Percentiles rank a stretch among this genome's conserved stretches.
These are phyloP conservation scores for Drosophila histrio DNA, from an alignment of 2,888 invertebrate genomes.

Conservation along the genomic window DNA sequence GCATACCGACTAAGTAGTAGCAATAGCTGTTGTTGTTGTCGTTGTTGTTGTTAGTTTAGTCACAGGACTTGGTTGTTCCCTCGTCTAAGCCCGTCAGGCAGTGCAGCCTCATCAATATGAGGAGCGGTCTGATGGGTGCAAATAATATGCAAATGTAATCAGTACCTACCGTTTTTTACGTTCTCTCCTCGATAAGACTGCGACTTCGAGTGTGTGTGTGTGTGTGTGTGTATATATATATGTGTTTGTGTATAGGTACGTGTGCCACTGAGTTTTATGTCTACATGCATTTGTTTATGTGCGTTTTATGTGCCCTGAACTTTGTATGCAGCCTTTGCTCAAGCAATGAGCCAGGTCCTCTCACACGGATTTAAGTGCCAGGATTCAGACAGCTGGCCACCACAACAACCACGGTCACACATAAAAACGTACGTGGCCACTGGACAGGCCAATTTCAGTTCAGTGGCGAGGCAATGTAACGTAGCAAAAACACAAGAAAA, in stretches of 20 bases:
- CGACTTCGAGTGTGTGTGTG: conserved; percentile 1
- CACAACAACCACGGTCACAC: conserved; percentile 2
- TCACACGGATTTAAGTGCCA: conserved; percentile 41
- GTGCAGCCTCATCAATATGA: conserved; percentile 61
- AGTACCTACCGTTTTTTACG: conserved; percentile 67
- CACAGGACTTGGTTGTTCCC: not conserved
- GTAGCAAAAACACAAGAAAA: conserved; percentile 19
- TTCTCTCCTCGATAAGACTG: conserved; percentile 22
- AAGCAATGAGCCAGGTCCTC: conserved; percentile 17
- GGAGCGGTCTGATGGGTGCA: conserved; percentile 19
- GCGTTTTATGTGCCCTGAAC: conserved; percentile 65
- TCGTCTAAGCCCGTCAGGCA: conserved; percentile 29
- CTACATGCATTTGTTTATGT: conserved; percentile 73
- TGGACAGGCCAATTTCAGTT: conserved; percentile 41
- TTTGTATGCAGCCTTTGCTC: conserved; percentile 54
- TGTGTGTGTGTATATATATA: conserved; percentile 3
- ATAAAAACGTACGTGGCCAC: conserved; percentile 37
- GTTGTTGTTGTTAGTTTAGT: conserved; percentile 10
- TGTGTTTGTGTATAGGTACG: conserved; percentile 24
- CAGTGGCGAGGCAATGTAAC: conserved; percentile 7
- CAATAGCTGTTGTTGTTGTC: conserved; percentile 6
- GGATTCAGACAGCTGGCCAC: conserved; percentile 17
- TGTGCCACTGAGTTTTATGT: conserved; percentile 59
- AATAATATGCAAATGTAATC: conserved; percentile 79
- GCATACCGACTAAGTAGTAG: conserved; percentile 36